Percentiles rank a stretch among this genome's conserved stretches.
These are phyloP conservation scores for Tympanoctomys barrerae DNA, from an alignment of 2,797 vertebrate species.

Conservation along the genomic window DNA sequence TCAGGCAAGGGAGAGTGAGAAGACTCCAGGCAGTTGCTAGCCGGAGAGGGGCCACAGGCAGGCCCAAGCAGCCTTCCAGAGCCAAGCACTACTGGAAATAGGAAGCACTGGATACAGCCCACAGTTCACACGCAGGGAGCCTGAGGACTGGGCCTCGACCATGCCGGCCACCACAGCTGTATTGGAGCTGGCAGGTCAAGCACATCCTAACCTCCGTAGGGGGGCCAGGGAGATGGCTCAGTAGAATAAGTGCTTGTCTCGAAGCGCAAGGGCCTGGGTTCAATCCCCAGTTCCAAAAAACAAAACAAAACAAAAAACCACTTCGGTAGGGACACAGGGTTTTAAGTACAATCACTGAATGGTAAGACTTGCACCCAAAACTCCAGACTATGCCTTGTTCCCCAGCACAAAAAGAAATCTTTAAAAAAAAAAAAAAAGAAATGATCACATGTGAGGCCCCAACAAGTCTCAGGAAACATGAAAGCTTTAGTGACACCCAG, in stretches of 20 bases:
- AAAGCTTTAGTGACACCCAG: not conserved
- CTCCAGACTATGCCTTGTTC: not conserved
- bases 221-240: too few relatives aligned
- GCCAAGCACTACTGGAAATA: fast-evolving
- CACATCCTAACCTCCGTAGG: fast-evolving
- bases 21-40: fast-evolving
- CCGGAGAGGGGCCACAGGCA: not conserved
- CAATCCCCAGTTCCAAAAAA: too few relatives aligned
- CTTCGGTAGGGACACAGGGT: too few relatives aligned
- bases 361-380: fast-evolving
- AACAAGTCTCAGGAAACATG: not conserved
- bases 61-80: fast-evolving
- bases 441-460: not conserved
- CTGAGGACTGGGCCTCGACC: too few relatives aligned
- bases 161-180: too few relatives aligned
- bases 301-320: too few relatives aligned
- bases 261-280: too few relatives aligned
- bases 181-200: fast-evolving
- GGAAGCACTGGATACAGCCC: fast-evolving
- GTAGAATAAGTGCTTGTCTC: too few relatives aligned
- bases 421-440: not conserved
- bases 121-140: too few relatives aligned
- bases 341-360: fast-evolving
- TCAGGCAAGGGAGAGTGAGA: not conserved
- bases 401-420: not conserved